phyloP scores from a whole-genome alignment of 2,113 vertebrate genomes.

The Dipodomys merriami region DNA sequence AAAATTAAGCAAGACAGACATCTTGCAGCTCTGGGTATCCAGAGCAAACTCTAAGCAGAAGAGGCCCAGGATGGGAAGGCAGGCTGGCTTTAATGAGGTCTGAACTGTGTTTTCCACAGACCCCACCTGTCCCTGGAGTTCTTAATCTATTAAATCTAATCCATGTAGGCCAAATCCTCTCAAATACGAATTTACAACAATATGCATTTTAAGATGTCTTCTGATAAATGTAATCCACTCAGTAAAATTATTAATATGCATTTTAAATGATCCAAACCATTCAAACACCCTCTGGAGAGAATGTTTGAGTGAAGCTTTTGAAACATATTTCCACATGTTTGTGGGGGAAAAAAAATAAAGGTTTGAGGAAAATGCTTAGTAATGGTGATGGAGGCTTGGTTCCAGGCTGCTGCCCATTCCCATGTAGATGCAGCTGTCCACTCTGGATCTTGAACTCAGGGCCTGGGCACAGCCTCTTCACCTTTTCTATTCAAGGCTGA shows the following conservation, averaged over 20 bases:
- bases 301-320: slow-evolving; percentile 30
- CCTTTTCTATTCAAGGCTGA: no score
- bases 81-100: slow-evolving; percentile 17
- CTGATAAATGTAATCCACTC: slow-evolving; percentile 63
- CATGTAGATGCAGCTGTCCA: no score
- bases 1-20: slow-evolving; percentile 49
- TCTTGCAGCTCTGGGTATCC: not conserved
- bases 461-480: no score
- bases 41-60: slow-evolving; percentile 48
- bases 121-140: slow-evolving; percentile 46
- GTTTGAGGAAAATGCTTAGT: not conserved
- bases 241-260: slow-evolving; percentile 69
- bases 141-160: slow-evolving; percentile 75
- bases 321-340: slow-evolving; percentile 46
- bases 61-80: slow-evolving; percentile 17
- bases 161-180: slow-evolving; percentile 63
- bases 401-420: not conserved
- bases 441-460: no score
- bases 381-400: not conserved
- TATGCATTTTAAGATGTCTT: slow-evolving; percentile 68
- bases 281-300: slow-evolving; percentile 3
- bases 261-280: slow-evolving; percentile 71
- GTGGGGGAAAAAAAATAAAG: slow-evolving; percentile 20
- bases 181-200: slow-evolving; percentile 64
- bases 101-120: slow-evolving; percentile 63